These are phyloP conservation scores for Euproctis similis DNA, from an alignment of 2,888 invertebrate genomes.

Conservation along the genomic window DNA sequence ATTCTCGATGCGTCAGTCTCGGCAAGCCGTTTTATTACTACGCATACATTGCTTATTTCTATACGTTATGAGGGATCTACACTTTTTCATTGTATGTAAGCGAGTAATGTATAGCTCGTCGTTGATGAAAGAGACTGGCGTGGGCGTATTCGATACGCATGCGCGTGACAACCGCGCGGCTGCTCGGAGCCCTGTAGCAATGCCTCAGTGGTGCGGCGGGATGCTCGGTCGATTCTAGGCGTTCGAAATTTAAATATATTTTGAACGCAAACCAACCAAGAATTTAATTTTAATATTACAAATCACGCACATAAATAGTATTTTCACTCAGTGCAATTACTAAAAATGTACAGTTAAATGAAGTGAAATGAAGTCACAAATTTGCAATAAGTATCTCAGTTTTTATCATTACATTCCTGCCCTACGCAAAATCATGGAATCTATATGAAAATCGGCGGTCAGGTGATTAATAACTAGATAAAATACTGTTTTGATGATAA, in stretches of 20 bases:
- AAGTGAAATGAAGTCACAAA: too few relatives aligned
- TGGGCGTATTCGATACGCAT: constrained; percentile 43
- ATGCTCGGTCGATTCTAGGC: constrained; percentile 70
- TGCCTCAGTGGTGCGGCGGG: constrained; percentile 70
- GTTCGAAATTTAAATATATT: too few relatives aligned
- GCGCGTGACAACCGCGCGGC: constrained; percentile 37
- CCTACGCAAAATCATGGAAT: constrained; percentile 26
- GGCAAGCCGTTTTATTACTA: constrained; percentile 22
- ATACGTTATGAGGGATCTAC: constrained; percentile 12
- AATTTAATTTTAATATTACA: constrained; percentile 33
- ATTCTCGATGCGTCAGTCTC: constrained; percentile 18
- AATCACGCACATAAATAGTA: constrained; percentile 17
- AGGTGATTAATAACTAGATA: constrained; percentile 15
- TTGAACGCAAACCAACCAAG: constrained; percentile 40
- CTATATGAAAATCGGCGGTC: constrained; percentile 4
- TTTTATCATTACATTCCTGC: constrained; percentile 16
- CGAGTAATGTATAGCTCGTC: constrained; percentile 29
- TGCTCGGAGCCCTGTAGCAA: constrained; percentile 51
- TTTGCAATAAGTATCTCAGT: too few relatives aligned
- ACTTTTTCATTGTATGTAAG: constrained; percentile 14
- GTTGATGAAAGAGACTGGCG: constrained; percentile 25
- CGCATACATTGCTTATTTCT: constrained; percentile 29
- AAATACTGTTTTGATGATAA: background rate
- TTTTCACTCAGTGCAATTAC: constrained; percentile 2
- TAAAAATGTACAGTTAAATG: too few relatives aligned